Percentiles rank a stretch among this genome's conserved stretches.
phyloP scores from a whole-genome alignment of 2,113 vertebrate genomes.

The Oreocharis arfaki region DNA sequence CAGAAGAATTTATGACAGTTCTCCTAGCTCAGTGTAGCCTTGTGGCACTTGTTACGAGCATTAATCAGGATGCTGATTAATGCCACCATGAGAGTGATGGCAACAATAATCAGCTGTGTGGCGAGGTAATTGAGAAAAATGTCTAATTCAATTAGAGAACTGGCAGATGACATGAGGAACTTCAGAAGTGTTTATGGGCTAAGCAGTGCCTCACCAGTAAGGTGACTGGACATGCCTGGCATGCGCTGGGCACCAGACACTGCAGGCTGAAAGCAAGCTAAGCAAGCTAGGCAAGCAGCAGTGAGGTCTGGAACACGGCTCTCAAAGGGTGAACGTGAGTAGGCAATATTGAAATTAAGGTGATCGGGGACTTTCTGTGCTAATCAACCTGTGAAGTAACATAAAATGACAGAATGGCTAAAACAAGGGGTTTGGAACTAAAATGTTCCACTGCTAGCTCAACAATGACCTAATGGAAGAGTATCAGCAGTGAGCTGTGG shows the following conservation, averaged over 20 bases:
- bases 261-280: background rate
- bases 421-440: background rate
- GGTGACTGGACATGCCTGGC: background rate
- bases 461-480: background rate
- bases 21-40: slow-evolving; percentile 31
- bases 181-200: background rate
- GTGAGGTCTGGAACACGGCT: background rate
- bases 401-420: background rate
- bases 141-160: background rate
- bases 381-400: background rate
- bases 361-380: background rate
- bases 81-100: too few species aligned
- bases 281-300: too few species aligned
- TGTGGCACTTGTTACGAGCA: background rate
- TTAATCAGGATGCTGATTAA: background rate
- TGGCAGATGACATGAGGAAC: background rate
- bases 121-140: background rate
- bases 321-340: rapidly evolving
- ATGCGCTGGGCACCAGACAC: background rate
- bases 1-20: slow-evolving; percentile 64
- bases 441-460: background rate
- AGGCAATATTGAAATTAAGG: background rate
- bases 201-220: background rate
- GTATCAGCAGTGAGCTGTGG: background rate
- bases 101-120: background rate